These are phyloP conservation scores for Latrodectus elegans DNA, from an alignment of 2,888 invertebrate species.

Conservation along the genomic window DNA sequence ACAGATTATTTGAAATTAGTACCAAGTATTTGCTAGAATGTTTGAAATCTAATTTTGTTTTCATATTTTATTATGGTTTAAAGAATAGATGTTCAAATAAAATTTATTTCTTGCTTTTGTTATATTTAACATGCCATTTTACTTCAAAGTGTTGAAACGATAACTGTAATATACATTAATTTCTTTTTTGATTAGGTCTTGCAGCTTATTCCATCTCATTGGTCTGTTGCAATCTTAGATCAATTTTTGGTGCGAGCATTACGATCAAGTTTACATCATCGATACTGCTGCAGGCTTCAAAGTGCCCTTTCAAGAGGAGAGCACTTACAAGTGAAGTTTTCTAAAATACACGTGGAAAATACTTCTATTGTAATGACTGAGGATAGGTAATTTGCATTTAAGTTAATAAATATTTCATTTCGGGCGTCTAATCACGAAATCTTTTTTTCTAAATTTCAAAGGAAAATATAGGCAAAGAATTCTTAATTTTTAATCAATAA, in stretches of 20 bases:
- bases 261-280: slow-evolving; percentile 75
- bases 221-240: slow-evolving; percentile 76
- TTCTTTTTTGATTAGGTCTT: slow-evolving; percentile 71
- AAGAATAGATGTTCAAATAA: too few relatives aligned
- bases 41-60: too few relatives aligned
- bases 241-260: slow-evolving; percentile 76
- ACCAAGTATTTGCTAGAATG: too few relatives aligned
- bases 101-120: neutral
- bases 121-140: neutral
- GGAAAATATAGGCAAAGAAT: too few relatives aligned
- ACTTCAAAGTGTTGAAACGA: too few relatives aligned
- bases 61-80: too few relatives aligned
- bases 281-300: slow-evolving; percentile 74
- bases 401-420: too few relatives aligned
- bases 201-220: slow-evolving; percentile 76
- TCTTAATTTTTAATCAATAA: too few relatives aligned
- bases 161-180: too few relatives aligned
- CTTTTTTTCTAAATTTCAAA: too few relatives aligned
- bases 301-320: slow-evolving; percentile 76
- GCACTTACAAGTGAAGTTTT: slow-evolving; percentile 75
- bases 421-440: too few relatives aligned
- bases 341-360: slow-evolving; percentile 73
- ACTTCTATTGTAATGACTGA: slow-evolving; percentile 74
- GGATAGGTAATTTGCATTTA: slow-evolving; percentile 73
- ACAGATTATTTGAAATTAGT: too few relatives aligned